Percentiles rank a stretch among this genome's conserved stretches.
phyloP scores from a whole-genome alignment of 2,797 vertebrate genomes.

The Melopsittacus undulatus region DNA sequence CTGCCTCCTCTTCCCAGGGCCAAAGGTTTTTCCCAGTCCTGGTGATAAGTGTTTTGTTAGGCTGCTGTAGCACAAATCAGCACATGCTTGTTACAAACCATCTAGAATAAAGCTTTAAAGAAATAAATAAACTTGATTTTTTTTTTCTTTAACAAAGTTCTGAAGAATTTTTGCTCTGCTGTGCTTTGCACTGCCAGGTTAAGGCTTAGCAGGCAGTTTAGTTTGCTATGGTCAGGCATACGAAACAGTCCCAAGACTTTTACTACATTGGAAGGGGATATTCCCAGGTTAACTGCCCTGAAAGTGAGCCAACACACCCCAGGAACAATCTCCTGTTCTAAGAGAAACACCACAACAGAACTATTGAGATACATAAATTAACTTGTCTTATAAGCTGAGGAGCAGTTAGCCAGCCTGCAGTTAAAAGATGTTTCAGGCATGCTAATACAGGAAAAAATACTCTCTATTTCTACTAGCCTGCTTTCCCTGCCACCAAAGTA shows the following conservation, averaged over 20 bases:
- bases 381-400: not conserved
- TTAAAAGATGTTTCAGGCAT: not conserved
- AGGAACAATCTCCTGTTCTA: not conserved
- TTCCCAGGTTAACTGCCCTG: not conserved
- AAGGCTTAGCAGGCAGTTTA: not conserved
- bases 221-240: not conserved
- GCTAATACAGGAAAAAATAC: not conserved
- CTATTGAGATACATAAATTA: not conserved
- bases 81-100: not conserved
- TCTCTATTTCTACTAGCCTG: not conserved
- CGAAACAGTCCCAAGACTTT: not conserved
- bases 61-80: not conserved
- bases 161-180: not conserved
- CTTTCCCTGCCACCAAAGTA: not conserved
- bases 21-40: not conserved
- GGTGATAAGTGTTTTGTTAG: not conserved
- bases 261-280: not conserved
- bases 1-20: not conserved
- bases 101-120: not conserved
- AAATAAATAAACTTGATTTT: not conserved
- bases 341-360: not conserved
- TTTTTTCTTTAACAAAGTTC: not conserved
- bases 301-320: not conserved
- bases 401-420: not conserved
- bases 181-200: not conserved